Evolutionary conservation across 2,888 invertebrate species (phyloP).

Genomic region (Craniophora ligustri): DNA sequence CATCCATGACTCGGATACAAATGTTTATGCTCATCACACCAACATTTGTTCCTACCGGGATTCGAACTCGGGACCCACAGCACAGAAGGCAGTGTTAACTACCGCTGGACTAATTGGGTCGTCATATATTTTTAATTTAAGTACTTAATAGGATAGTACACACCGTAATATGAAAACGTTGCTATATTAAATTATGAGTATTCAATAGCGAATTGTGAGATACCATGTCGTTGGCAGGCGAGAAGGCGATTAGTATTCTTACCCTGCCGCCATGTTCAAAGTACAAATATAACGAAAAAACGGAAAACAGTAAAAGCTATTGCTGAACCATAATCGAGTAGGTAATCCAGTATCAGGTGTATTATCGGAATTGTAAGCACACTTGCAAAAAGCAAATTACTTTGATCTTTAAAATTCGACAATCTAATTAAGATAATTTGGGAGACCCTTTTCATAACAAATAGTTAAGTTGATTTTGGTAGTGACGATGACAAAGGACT

Average conservation of each 20-base stretch:
- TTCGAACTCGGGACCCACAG: too few species aligned
- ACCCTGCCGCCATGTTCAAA: conserved; percentile 8
- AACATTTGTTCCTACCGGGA: too few species aligned
- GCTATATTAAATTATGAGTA: conserved; percentile 10
- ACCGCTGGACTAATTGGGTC: too few species aligned
- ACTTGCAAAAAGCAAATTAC: not conserved
- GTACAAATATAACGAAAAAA: conserved; percentile 30
- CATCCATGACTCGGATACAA: too few species aligned
- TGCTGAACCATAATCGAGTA: conserved; percentile 4
- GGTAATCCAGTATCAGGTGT: conserved; percentile 18
- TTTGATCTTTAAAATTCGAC: conserved; percentile 1
- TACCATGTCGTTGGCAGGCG: conserved; percentile 18
- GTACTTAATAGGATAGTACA: too few species aligned
- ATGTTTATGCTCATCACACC: too few species aligned
- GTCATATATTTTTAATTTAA: too few species aligned
- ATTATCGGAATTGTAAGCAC: conserved; percentile 6
- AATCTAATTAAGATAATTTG: conserved; percentile 6
- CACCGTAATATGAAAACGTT: conserved; percentile 12
- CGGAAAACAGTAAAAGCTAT: conserved; percentile 20
- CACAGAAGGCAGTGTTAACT: too few species aligned
- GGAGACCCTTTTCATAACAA: conserved; percentile 8
- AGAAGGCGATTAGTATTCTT: conserved; percentile 38
- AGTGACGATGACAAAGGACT: conserved; percentile 53
- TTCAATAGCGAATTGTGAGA: conserved; percentile 11
- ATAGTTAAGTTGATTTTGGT: conserved; percentile 34